Base-by-base conservation (phyloP, 2,888 invertebrate species). In the Chironomus tentans region DNA sequence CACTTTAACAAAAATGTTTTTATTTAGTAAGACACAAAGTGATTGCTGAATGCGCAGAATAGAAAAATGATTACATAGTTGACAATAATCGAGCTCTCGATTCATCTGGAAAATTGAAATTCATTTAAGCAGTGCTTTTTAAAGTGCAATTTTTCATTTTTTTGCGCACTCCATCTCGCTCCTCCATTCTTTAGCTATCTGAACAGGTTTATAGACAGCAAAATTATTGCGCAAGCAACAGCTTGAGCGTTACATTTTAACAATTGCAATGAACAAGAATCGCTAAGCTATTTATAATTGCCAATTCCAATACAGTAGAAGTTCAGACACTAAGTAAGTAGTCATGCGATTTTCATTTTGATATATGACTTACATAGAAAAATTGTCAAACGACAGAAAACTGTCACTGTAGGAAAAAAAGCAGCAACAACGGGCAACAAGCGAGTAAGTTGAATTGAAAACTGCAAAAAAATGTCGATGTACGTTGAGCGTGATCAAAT, bases 221-320 rank as follows among this genome's bases (percentile, higher is more conserved):
- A 56, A 56, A 65, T 65, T 65, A 24, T 65, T 65, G 24, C 65
- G 13, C 65, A 65, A 65, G 22, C 24, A 24, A 65, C 65, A 65
- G 13, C 10, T 21, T 24, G 65, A 65, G 22, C 13, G 71, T 38
- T 73, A 73, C 61, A 73, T 18, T 73, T 73, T 73, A 74, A 74
- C 74, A 74, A 74, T 68, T 74, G 47, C 74, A 74, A 21, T 68
- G 65, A 74, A 48, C 38, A 62, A 47, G 74, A 74, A 47, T 74
- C 28, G 65, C 62, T 47, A 68, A 68, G 74, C 47, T 46, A 68
- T 74, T 74, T 74, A 74, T 74, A 74, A 72, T 74, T 74, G 68
- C 74, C 28, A 28, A 68, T 68, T 68, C 28, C 68, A 65, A 65
- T 68, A 68, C 61, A 72, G 72, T 72, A 18, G 24, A 47, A 50